Base-by-base conservation (phyloP, 2,113 vertebrate species). In the Cephalopholis sonnerati region DNA sequence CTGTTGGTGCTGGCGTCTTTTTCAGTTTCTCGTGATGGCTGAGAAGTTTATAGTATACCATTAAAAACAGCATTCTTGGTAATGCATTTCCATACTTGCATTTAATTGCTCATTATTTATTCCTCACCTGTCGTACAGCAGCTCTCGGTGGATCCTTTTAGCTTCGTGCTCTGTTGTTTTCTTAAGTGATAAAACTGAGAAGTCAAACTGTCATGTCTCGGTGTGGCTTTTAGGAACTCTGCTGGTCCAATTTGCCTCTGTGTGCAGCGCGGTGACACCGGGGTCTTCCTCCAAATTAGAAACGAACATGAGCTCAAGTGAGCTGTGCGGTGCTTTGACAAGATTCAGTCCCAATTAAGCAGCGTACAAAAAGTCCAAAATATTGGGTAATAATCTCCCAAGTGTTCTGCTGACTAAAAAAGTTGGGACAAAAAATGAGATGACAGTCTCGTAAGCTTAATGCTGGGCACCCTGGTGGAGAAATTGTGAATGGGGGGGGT, bases 291-390 rank as follows among this genome's bases (percentile, higher is more conserved):
- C 27, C 3, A 36, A 44, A 51, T 41, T 55, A 66, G 67, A 62
- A 77, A 44, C 39, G 32, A 46, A 22, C 53, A 25, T 10, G 15
- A 68, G 32, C 46, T 17, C 16, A 0, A 3, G 41, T 13, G 61
- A 41, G 51, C 53, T 41, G 24, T 44, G 36, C 46, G 22, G 2
- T 15, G 5, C 32, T 75, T 29, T 70, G 58, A 61, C 18, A 55
- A 69, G 22, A 66, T 78, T 61, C 27, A 22, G 55, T 41, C 29
- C 73, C 70, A 77, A 59, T 68, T 70, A 79, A 48, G 74, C 29
- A 12, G 24, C 53, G 54, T 8, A 46, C 44, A 29, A 48, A 81
- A 74, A 58, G 61, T 51, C 9, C 15, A 27, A 46, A 7, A 50
- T 57, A 6, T 20, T 46, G 22, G 36, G 2, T 63, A 2, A 25